These are phyloP conservation scores for Atherinosoma microstoma DNA, from an alignment of 2,797 vertebrate genomes.

Conservation along the genomic window DNA sequence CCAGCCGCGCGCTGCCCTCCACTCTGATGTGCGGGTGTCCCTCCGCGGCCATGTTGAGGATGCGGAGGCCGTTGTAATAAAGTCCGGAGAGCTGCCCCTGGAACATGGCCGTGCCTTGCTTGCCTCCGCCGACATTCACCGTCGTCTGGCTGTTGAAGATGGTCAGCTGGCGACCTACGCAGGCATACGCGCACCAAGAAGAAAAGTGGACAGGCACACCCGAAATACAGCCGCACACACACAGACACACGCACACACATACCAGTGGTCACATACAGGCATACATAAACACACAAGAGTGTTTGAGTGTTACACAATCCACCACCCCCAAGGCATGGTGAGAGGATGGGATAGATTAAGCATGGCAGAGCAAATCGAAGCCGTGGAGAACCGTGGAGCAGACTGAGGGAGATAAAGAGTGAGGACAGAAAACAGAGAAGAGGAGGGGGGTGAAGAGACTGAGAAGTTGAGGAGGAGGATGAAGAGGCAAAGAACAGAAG, in stretches of 20 bases:
- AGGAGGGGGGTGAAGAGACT: slow-evolving; percentile 5
- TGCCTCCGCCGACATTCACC: slow-evolving; percentile 95
- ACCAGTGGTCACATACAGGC: slow-evolving; percentile 68
- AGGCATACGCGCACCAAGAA: slow-evolving; percentile 67
- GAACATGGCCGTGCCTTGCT: slow-evolving; percentile 90
- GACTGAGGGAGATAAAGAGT: slow-evolving; percentile 59
- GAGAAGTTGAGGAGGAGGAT: slow-evolving; percentile 56
- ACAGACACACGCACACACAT: slow-evolving; percentile 46
- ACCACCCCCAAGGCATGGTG: slow-evolving; percentile 74
- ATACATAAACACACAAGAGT: slow-evolving; percentile 72
- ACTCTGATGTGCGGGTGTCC: slow-evolving; percentile 95
- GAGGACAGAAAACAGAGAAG: slow-evolving; percentile 42
- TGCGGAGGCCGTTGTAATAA: slow-evolving; percentile 99
- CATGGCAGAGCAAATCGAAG: slow-evolving; percentile 78
- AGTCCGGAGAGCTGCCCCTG: slow-evolving; percentile 98
- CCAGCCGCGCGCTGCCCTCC: slow-evolving; percentile 96
- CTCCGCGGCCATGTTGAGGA: slow-evolving; percentile 99
- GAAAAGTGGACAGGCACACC: slow-evolving; percentile 88
- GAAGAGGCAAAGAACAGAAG: slow-evolving; percentile 56
- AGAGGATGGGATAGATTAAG: slow-evolving; percentile 78
- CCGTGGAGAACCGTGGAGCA: slow-evolving; percentile 72
- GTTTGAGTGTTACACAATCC: slow-evolving; percentile 78
- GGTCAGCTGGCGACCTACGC: slow-evolving; percentile 97
- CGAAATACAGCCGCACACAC: slow-evolving; percentile 76
- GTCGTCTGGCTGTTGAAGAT: slow-evolving; percentile 99